Conservation (phyloP, 2,797 vertebrate species). For the Gephyroberyx darwinii region DNA sequence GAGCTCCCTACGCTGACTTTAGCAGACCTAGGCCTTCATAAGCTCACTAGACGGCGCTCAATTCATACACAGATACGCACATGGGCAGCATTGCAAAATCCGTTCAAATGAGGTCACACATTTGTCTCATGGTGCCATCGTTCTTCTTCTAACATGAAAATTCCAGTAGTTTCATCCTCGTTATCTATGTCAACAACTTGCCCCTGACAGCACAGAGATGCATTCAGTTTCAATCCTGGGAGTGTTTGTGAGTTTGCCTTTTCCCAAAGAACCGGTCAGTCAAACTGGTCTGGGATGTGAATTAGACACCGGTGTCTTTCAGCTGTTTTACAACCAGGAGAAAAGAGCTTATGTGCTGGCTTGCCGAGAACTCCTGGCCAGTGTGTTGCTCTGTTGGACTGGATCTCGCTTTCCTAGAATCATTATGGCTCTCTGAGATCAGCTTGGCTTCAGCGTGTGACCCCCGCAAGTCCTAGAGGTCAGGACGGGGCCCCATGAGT, state of each 20-base stretch:
- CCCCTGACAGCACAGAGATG: slow-evolving; percentile 1
- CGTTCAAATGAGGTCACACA: slow-evolving; percentile 36
- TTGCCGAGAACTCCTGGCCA: slow-evolving; percentile 10
- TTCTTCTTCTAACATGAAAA: slow-evolving; percentile 4
- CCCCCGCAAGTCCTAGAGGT: slow-evolving; percentile 27
- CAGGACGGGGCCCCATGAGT: slow-evolving; percentile 38
- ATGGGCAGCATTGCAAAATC: not conserved
- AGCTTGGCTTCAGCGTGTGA: slow-evolving; percentile 45
- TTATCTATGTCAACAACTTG: not conserved
- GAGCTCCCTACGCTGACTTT: not conserved
- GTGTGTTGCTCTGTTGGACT: slow-evolving; percentile 16
- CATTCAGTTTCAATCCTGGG: not conserved
- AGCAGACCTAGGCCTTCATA: not conserved
- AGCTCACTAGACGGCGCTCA: slow-evolving; percentile 66
- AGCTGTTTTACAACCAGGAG: slow-evolving; percentile 56
- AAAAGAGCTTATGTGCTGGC: slow-evolving; percentile 50
- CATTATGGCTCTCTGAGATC: slow-evolving; percentile 39
- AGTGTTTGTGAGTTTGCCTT: slow-evolving; percentile 36
- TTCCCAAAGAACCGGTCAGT: slow-evolving; percentile 2
- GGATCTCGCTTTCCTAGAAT: slow-evolving; percentile 65
- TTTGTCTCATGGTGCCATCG: not conserved
- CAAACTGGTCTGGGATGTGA: slow-evolving; percentile 56
- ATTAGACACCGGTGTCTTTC: slow-evolving; percentile 53
- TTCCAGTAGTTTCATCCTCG: not conserved
- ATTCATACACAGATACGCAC: slow-evolving; percentile 32